Percentiles rank a stretch among this genome's conserved stretches.
Evolutionary conservation across 2,888 invertebrate genomes (phyloP).

Genomic region (Trachelus stipa): DNA sequence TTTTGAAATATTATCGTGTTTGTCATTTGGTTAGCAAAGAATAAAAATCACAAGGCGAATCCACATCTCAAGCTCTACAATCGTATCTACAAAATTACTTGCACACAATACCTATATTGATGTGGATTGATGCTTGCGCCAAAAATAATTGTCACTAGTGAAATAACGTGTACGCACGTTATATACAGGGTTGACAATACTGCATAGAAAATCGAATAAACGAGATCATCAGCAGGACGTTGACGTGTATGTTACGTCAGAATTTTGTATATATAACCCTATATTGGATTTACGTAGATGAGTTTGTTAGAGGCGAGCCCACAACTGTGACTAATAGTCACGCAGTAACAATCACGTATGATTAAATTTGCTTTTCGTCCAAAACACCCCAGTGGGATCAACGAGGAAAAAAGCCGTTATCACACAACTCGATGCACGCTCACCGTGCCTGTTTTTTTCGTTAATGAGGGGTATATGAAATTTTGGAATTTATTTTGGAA

Average conservation of each 20-base stretch:
- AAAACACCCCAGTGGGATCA: conserved; percentile 19
- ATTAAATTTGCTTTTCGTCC: conserved; percentile 44
- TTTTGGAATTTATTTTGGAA: background rate
- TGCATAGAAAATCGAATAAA: background rate
- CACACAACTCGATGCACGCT: conserved; percentile 14
- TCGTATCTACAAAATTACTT: background rate
- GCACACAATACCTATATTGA: background rate
- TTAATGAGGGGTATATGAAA: background rate
- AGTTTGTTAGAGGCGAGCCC: background rate
- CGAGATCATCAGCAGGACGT: background rate
- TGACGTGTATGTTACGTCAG: too few relatives aligned
- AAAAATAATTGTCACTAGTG: background rate
- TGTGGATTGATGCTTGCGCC: too few relatives aligned
- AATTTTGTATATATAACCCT: too few relatives aligned
- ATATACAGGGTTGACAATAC: background rate
- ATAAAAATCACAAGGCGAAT: background rate
- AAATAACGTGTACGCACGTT: background rate
- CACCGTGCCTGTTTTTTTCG: conserved; percentile 12
- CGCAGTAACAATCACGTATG: conserved; percentile 30
- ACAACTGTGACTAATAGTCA: background rate
- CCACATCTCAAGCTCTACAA: background rate
- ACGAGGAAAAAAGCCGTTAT: conserved; percentile 9
- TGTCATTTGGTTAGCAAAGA: background rate
- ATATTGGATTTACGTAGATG: too few relatives aligned
- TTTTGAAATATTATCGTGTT: background rate